Evolutionary conservation across 2,113 vertebrate species (phyloP).

Genomic region (Brachypteracias leptosomus): DNA sequence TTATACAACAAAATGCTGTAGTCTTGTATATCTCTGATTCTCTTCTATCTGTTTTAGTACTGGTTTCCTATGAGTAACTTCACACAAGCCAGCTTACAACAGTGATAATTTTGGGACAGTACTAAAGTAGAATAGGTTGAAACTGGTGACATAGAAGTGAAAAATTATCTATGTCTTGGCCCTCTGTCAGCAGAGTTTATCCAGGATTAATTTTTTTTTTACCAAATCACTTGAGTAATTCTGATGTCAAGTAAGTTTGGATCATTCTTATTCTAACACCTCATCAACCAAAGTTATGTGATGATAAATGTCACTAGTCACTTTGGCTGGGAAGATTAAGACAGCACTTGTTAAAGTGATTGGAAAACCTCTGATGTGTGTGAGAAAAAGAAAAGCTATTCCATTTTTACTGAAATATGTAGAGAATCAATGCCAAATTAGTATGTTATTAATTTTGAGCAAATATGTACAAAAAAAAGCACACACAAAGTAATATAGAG

Average conservation of each 20-base stretch:
- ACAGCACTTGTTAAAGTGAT: background rate
- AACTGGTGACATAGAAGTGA: background rate
- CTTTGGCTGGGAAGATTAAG: background rate
- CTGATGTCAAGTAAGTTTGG: slow-evolving; percentile 7
- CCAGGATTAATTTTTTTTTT: background rate
- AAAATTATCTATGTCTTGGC: background rate
- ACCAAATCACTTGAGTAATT: slow-evolving; percentile 7
- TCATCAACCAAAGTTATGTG: background rate
- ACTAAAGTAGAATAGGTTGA: background rate
- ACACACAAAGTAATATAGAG: background rate
- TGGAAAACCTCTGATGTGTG: background rate
- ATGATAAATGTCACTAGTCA: background rate
- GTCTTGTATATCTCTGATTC: background rate
- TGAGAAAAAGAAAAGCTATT: background rate
- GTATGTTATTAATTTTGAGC: background rate
- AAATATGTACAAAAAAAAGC: background rate
- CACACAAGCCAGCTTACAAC: background rate
- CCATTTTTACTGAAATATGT: background rate
- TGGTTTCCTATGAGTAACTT: background rate
- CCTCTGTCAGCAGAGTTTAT: background rate
- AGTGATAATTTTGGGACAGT: background rate
- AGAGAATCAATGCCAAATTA: background rate
- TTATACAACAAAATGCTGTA: background rate
- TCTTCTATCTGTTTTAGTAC: background rate
- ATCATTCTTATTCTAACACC: background rate